These are phyloP conservation scores for Gallinago solitaria DNA, from an alignment of 2,797 vertebrate species.

Conservation along the genomic window DNA sequence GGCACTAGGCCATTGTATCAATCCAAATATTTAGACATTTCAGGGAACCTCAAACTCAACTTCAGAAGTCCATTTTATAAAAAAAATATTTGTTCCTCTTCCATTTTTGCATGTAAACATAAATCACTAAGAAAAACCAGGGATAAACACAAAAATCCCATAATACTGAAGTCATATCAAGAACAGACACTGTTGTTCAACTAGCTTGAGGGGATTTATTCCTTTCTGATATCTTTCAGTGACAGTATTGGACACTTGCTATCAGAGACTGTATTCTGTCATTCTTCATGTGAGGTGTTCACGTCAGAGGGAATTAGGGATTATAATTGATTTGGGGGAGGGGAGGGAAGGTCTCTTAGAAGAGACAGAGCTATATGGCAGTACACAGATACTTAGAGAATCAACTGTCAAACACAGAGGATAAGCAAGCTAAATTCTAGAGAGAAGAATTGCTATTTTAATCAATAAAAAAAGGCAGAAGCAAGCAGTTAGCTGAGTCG, in stretches of 20 bases:
- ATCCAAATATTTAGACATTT: neutral
- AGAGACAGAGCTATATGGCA: neutral
- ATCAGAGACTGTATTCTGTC: neutral
- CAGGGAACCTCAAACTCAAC: neutral
- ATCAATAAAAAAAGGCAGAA: neutral
- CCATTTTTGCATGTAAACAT: neutral
- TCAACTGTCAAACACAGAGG: neutral
- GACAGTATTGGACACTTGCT: neutral
- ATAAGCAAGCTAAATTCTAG: neutral
- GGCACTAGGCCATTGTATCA: neutral
- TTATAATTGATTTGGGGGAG: slow-evolving; percentile 33
- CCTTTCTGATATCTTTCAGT: neutral
- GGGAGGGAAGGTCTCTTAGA: neutral
- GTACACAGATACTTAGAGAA: neutral
- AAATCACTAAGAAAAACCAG: neutral
- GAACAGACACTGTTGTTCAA: neutral
- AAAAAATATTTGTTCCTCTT: neutral
- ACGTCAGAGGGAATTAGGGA: slow-evolving; percentile 35
- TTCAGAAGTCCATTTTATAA: neutral
- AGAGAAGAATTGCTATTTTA: neutral
- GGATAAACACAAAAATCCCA: neutral
- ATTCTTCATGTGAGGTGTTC: neutral
- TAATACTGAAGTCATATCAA: neutral
- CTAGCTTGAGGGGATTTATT: neutral
- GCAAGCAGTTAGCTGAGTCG: neutral